Conservation (phyloP, 1,140 invertebrate species). For the Cydia amplana region DNA sequence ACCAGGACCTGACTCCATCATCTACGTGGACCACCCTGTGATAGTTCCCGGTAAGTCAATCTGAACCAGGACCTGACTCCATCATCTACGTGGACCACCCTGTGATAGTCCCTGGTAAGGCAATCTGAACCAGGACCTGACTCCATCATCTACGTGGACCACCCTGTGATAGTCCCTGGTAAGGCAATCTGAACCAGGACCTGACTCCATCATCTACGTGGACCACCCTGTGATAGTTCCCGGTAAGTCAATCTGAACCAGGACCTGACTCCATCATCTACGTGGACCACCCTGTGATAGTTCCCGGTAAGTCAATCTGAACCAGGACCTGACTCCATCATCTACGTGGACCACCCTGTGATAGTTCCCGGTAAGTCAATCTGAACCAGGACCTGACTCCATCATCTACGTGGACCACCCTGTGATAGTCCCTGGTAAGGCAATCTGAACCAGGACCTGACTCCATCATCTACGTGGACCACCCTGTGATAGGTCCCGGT, state of each 20-base stretch:
- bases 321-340: slow-evolving; percentile 89
- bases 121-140: slow-evolving; percentile 82
- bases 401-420: slow-evolving; percentile 94
- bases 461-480: slow-evolving; percentile 93
- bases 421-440: slow-evolving; percentile 90
- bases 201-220: slow-evolving; percentile 92
- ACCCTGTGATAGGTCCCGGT: slow-evolving; percentile 95
- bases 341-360: slow-evolving; percentile 93
- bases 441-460: slow-evolving; percentile 82
- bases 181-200: slow-evolving; percentile 79
- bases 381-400: slow-evolving; percentile 85
- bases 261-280: slow-evolving; percentile 91
- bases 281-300: slow-evolving; percentile 93
- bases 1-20: slow-evolving; percentile 89
- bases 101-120: slow-evolving; percentile 90
- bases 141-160: slow-evolving; percentile 93
- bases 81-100: slow-evolving; percentile 94
- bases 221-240: slow-evolving; percentile 95
- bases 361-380: slow-evolving; percentile 87
- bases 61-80: slow-evolving; percentile 85
- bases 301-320: slow-evolving; percentile 83
- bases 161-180: slow-evolving; percentile 95
- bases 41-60: slow-evolving; percentile 87
- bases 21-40: slow-evolving; percentile 93
- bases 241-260: slow-evolving; percentile 80